Evolutionary conservation across 1,140 invertebrate genomes (phyloP), one percentile per base, ranked within the genome.

Genomic region (Bemisia tabaci): DNA sequence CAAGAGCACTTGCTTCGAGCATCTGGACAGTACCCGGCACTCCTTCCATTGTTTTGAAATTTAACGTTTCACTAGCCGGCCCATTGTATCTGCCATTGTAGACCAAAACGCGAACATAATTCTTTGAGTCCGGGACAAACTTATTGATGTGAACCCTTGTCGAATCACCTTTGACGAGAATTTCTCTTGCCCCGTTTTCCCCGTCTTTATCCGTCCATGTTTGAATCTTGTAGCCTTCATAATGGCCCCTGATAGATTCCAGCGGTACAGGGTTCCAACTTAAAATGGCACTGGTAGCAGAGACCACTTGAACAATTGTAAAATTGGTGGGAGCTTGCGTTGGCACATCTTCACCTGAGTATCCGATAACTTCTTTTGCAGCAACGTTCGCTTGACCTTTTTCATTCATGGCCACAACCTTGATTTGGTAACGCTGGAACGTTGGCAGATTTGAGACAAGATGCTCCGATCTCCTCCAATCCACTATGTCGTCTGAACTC

Each of bases 201-300:
- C 87, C 85, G 60, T 90, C 89, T 64, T 76, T 79, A n/a, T 92
- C 89, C 2, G 88, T 92, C 94, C 94, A 97, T 1, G 90, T 95
- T 78, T 94, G 90, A 65, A 97, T 92, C 79, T 95, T 95, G 76
- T 97, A 98, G 12, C 95, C 95, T 72, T 88, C 89, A 76, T 97
- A 94, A 76, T 96, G 89, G n/a, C 95, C 95, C 24, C 85, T 79
- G 0, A 96, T 84, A 0, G 87, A 87, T 61, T 90, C 85, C 0
- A 83, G 75, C 1, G 85, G 74, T 0, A 95, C 92, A 0, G 88
- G 83, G 77, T 86, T 84, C 94, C 94, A 95, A 63, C 84, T 86
- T n/a, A 96, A 79, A 22, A 88, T 73, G 0, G 92, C 93, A 2
- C 82, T 86, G 59, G 86, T 92, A 21, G 87, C 85, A 21, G 86